phyloP scores from a whole-genome alignment of 2,797 vertebrate genomes.

The Bovichtus diacanthus region DNA sequence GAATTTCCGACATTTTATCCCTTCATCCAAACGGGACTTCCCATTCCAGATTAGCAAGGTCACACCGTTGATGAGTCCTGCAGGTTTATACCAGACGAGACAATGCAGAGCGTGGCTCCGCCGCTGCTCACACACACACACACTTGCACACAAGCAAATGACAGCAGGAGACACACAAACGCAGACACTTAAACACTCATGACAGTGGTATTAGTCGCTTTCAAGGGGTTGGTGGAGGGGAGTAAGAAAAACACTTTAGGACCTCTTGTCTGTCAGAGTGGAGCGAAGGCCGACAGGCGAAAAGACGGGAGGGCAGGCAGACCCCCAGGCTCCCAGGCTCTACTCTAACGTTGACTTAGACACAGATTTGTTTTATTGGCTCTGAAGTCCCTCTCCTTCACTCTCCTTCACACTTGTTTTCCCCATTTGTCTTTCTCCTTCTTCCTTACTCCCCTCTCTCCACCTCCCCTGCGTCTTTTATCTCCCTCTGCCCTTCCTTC shows the following conservation, averaged over 20 bases:
- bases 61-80: conserved; percentile 28
- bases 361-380: conserved; percentile 75
- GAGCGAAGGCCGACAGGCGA: conserved; percentile 48
- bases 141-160: conserved; percentile 43
- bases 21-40: conserved; percentile 55
- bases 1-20: conserved; percentile 49
- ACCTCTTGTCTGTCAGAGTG: conserved; percentile 65
- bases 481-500: conserved; percentile 40
- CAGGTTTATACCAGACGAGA: conserved; percentile 18
- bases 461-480: conserved; percentile 37
- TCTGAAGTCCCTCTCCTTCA: conserved; percentile 75
- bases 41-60: conserved; percentile 48
- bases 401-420: conserved; percentile 77
- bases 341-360: conserved; percentile 61
- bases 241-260: conserved; percentile 71
- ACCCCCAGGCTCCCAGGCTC: conserved; percentile 55
- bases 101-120: neutral
- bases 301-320: conserved; percentile 45
- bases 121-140: neutral
- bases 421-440: conserved; percentile 67
- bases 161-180: conserved; percentile 38
- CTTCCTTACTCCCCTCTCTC: conserved; percentile 16
- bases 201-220: conserved; percentile 75
- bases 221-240: conserved; percentile 59
- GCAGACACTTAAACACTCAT: conserved; percentile 63